Evolutionary conservation across 1,140 invertebrate genomes (phyloP), one percentile per base, ranked within the genome.

Genomic region (Atta colombica): DNA sequence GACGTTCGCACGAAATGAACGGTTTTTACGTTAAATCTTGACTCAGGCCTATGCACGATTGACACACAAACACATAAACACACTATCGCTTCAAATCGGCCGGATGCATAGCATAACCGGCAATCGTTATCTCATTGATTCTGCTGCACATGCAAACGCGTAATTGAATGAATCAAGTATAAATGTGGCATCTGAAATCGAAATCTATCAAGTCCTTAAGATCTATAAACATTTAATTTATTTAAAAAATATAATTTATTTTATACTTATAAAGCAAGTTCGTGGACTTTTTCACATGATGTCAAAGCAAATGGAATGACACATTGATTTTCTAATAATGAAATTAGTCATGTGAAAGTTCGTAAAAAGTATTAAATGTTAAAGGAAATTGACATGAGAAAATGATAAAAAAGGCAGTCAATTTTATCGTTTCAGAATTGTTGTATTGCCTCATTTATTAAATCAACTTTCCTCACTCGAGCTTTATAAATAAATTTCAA

Each of bases 41-140:
- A 77, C 28, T 31, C 68, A 55, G 86, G 53, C 65, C 66, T 55
- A 58, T 68, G 81, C 80, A 89, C 75, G 75, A 75, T 71, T 65
- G 28, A 91, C 77, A 89, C 66, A 81, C 65, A 25, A 63, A 82
- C 65, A 92, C 74, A 89, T 69, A 84, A 81, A 61, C 55, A 85
- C 6, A 82, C 10, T 72, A 74, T 84, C 80, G 80, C 80, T 84
- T 84, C 28, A 75, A 84, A 84, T 84, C 80, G 69, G 69, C 55
- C 63, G 49, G 31, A 82, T 82, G 69, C 66, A 45, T 72, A 49
- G 80, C 71, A 63, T 45, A 25, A 84, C 35, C 25, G 69, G 25
- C 55, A 14, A 65, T 25, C 18, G 49, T 72, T 51, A 21, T 72
- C 35, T 39, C 31, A 39, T 49, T 55, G 18, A 72, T 60, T 60